phyloP scores from a whole-genome alignment of 2,797 vertebrate genomes.

The Poeciliopsis infans region DNA sequence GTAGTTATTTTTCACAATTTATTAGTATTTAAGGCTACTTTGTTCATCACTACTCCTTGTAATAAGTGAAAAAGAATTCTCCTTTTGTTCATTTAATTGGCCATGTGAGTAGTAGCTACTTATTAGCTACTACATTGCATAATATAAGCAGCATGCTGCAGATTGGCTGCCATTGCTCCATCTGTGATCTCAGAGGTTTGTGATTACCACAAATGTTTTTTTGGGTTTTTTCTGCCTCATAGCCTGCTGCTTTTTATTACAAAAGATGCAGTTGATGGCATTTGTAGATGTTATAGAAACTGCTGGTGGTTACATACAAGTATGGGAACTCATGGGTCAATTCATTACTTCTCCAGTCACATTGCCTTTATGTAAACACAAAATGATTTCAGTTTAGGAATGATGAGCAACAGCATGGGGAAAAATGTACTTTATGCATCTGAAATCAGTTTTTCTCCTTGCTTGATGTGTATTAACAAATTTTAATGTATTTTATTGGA shows the following conservation, averaged over 20 bases:
- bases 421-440: not conserved
- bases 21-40: not conserved
- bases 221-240: constrained; percentile 20
- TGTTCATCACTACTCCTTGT: not conserved
- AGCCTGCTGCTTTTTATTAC: constrained; percentile 27
- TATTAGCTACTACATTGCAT: constrained; percentile 35
- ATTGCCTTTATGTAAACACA: constrained; percentile 17
- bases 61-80: constrained; percentile 10
- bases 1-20: not conserved
- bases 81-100: constrained; percentile 37
- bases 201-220: constrained; percentile 54
- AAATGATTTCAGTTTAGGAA: not conserved
- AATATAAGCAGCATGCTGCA: constrained; percentile 47
- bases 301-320: not conserved
- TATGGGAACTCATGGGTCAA: not conserved
- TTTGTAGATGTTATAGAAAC: not conserved
- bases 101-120: constrained; percentile 37
- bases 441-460: not conserved
- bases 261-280: constrained; percentile 2
- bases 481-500: not conserved
- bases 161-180: constrained; percentile 54
- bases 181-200: constrained; percentile 62
- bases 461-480: not conserved
- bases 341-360: not conserved
- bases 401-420: not conserved